A percentile compares a stretch with the other conserved stretches of the same genome.
Evolutionary conservation across 1,140 invertebrate genomes (phyloP).

Genomic region (Neodiprion virginianus): DNA sequence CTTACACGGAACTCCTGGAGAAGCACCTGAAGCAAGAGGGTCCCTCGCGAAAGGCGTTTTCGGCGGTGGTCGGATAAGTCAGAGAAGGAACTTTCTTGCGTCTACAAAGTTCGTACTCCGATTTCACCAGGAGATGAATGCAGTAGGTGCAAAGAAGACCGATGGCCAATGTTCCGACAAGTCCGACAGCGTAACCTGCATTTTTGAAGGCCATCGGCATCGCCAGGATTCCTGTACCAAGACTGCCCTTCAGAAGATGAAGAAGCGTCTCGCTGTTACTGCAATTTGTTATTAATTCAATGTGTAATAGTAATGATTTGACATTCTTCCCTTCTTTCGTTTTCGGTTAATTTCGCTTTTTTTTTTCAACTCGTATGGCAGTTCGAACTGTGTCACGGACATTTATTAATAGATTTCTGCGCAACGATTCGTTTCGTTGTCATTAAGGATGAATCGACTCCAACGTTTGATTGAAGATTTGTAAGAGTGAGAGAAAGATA

Average conservation of each 20-base stretch:
- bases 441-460: not conserved
- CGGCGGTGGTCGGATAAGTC: constrained; percentile 74
- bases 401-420: too few species aligned
- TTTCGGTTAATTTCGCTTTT: not conserved
- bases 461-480: too few species aligned
- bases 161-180: constrained; percentile 72
- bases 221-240: constrained; percentile 89
- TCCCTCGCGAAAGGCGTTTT: constrained; percentile 74
- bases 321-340: not conserved
- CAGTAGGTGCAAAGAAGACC: constrained; percentile 81
- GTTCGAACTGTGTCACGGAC: not conserved
- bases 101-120: constrained; percentile 75
- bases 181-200: constrained; percentile 75
- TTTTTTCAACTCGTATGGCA: not conserved
- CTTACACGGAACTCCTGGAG: constrained; percentile 69
- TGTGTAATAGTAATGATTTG: not conserved
- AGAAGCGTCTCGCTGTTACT: constrained; percentile 82
- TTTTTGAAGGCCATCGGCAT: constrained; percentile 87
- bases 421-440: too few species aligned
- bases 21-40: constrained; percentile 66
- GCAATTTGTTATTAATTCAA: constrained; percentile 23
- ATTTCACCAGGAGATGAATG: constrained; percentile 75
- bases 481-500: too few species aligned
- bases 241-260: constrained; percentile 83
- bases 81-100: constrained; percentile 71